Evolutionary conservation across 2,888 invertebrate species (phyloP).

Genomic region (Rhagium mordax): DNA sequence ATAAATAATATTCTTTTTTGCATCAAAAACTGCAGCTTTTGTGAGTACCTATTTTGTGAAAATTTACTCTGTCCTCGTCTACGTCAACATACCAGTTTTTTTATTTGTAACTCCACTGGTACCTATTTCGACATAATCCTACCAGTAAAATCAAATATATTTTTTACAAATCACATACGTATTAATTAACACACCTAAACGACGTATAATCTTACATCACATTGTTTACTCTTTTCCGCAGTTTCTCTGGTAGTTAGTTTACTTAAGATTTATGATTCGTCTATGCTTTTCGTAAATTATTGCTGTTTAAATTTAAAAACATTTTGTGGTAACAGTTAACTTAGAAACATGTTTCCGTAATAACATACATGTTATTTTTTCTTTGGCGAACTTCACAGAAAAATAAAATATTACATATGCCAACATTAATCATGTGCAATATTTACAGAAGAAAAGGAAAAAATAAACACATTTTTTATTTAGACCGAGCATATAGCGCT

Average conservation of each 20-base stretch:
- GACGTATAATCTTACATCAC: background rate
- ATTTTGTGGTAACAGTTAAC: background rate
- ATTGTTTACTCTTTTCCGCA: background rate
- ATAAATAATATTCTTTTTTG: no score
- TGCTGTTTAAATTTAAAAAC: background rate
- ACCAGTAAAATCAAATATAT: background rate
- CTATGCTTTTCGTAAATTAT: background rate
- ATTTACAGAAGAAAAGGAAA: conserved; percentile 6
- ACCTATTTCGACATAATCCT: background rate
- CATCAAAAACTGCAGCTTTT: no score
- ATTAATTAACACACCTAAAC: background rate
- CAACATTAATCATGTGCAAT: conserved; percentile 7
- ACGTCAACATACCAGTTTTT: no score
- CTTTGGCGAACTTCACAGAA: background rate
- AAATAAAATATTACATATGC: background rate
- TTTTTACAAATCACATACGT: background rate
- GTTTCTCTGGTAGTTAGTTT: background rate
- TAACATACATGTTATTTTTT: background rate
- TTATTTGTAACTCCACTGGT: background rate
- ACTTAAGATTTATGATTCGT: background rate
- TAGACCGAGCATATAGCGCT: background rate
- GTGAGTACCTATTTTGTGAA: no score
- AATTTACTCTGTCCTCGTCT: no score
- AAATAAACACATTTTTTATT: conserved; percentile 6
- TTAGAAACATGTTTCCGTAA: background rate